These are phyloP conservation scores for Varanus salvator DNA, from an alignment of 2,113 vertebrate species.

Conservation along the genomic window DNA sequence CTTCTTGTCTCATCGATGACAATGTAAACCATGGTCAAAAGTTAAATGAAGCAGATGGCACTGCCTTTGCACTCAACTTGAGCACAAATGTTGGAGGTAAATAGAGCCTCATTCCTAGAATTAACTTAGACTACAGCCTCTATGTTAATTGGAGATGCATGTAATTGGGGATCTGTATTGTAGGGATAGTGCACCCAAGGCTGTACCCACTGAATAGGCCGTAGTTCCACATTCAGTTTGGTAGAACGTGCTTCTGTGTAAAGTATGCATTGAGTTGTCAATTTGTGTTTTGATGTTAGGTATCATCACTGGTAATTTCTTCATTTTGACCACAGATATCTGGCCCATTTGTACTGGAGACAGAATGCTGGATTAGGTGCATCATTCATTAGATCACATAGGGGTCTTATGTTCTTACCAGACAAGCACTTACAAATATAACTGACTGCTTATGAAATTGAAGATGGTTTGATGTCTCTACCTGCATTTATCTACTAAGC, in stretches of 20 bases:
- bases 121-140: neutral
- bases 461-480: neutral
- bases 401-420: neutral
- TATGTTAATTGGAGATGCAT: neutral
- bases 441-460: neutral
- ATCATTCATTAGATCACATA: neutral
- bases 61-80: conserved; percentile 11
- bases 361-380: neutral
- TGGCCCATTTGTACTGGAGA: neutral
- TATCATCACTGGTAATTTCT: neutral
- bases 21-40: conserved; percentile 18
- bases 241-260: neutral
- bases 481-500: conserved; percentile 24
- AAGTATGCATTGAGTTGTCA: neutral
- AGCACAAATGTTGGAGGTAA: conserved; percentile 50
- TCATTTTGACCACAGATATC: neutral
- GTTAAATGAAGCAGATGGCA: neutral
- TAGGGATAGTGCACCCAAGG: too few species aligned
- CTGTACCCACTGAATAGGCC: neutral
- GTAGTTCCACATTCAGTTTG: too few species aligned
- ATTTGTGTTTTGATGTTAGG: neutral
- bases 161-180: neutral
- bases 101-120: neutral
- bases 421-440: neutral
- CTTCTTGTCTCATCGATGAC: neutral